A percentile compares a stretch with the other conserved stretches of the same genome.
phyloP scores from a whole-genome alignment of 1,140 invertebrate genomes.

The Cyphomyrmex costatus region DNA sequence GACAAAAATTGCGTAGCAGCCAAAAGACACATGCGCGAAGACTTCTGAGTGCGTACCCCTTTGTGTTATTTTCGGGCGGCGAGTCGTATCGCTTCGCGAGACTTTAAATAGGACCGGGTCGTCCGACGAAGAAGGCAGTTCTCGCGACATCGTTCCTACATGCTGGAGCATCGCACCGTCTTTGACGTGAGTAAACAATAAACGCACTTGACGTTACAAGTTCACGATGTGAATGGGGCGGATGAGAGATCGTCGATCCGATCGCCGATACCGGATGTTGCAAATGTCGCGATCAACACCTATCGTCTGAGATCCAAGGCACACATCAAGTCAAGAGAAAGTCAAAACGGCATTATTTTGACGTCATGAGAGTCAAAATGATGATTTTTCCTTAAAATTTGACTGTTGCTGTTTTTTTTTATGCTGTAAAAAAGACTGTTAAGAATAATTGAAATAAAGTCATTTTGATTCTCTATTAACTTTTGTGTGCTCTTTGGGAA shows the following conservation, averaged over 20 bases:
- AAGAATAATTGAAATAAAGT: no score
- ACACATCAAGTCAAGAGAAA: no score
- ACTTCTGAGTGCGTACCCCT: slow-evolving; percentile 80
- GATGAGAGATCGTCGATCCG: neutral
- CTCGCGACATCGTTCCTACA: slow-evolving; percentile 82
- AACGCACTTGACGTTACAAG: slow-evolving; percentile 61
- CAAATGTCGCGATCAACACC: slow-evolving; percentile 2
- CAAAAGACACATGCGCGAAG: slow-evolving; percentile 69
- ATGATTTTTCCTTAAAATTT: no score
- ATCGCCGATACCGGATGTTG: neutral
- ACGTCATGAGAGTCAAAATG: no score
- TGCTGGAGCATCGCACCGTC: slow-evolving; percentile 85
- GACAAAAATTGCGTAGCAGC: slow-evolving; percentile 73
- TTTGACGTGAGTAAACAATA: slow-evolving; percentile 85
- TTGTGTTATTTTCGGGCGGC: slow-evolving; percentile 86
- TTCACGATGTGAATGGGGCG: neutral
- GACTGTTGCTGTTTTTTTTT: no score
- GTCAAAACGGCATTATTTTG: no score
- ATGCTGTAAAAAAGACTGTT: no score
- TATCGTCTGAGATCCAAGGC: no score
- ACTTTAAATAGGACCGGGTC: slow-evolving; percentile 86
- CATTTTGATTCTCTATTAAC: no score
- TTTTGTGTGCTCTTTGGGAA: neutral
- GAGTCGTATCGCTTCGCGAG: slow-evolving; percentile 78
- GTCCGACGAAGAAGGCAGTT: slow-evolving; percentile 84